Conservation (phyloP, 1,140 invertebrate species). For the Agrilus planipennis region DNA sequence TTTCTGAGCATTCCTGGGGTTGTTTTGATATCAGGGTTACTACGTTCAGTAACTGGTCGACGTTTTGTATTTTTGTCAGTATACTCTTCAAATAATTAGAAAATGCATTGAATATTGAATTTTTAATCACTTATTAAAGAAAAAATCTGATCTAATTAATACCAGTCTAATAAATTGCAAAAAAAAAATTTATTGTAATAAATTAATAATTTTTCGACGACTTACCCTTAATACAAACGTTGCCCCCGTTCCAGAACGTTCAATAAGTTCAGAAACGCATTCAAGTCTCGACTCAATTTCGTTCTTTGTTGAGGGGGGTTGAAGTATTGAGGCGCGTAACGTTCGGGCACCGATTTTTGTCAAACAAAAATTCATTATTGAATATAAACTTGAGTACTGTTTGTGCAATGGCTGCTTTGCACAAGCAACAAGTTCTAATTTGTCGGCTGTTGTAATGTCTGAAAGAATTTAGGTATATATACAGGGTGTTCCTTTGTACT, state of each 20-base stretch:
- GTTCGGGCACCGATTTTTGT: constrained; percentile 65
- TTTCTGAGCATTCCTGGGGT: constrained; percentile 51
- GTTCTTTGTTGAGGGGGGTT: constrained; percentile 55
- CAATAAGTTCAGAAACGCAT: constrained; percentile 62
- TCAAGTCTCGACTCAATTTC: constrained; percentile 57
- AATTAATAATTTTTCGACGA: constrained; percentile 5
- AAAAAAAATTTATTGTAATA: constrained; percentile 6
- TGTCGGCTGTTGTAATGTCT: constrained; percentile 56
- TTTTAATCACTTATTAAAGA: too few species aligned
- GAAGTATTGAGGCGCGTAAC: constrained; percentile 69
- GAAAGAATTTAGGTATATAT: constrained; percentile 23
- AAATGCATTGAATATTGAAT: too few species aligned
- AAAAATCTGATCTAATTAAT: too few species aligned
- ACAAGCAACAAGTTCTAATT: constrained; percentile 59
- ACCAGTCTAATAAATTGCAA: constrained; percentile 3
- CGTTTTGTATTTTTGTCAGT: constrained; percentile 23
- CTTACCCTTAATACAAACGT: constrained; percentile 38
- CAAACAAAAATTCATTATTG: constrained; percentile 64
- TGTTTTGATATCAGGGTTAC: constrained; percentile 41
- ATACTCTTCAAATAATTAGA: background rate
- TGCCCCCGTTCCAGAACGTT: constrained; percentile 48
- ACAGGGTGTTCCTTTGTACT: too few species aligned
- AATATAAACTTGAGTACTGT: constrained; percentile 49
- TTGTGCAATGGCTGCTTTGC: constrained; percentile 35
- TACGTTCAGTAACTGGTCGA: constrained; percentile 41